phyloP scores from a whole-genome alignment of 1,140 invertebrate species.

The Zaprionus ghesquierei region DNA sequence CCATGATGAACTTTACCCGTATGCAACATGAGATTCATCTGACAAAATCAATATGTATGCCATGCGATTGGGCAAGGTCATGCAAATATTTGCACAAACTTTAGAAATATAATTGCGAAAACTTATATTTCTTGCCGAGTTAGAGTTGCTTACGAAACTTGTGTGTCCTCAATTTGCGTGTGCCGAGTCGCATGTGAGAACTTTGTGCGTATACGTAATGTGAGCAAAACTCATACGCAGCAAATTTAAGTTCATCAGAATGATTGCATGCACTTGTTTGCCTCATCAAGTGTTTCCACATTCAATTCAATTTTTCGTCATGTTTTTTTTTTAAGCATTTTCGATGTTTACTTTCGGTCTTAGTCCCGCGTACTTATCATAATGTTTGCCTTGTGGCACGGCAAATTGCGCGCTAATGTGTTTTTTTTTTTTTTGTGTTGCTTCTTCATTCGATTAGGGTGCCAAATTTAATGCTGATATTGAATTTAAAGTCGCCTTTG shows the following conservation, averaged over 20 bases:
- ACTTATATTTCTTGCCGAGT: neutral
- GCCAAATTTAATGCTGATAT: slow-evolving; percentile 53
- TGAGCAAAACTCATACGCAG: neutral
- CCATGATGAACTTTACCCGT: neutral
- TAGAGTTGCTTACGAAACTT: neutral
- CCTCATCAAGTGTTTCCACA: slow-evolving; percentile 21
- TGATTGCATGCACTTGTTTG: slow-evolving; percentile 31
- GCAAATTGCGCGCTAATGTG: slow-evolving; percentile 69
- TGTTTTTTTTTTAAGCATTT: neutral
- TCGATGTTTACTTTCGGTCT: neutral
- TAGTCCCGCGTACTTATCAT: slow-evolving; percentile 14
- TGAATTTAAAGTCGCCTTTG: slow-evolving; percentile 64
- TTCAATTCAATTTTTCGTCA: neutral
- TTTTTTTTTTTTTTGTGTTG: slow-evolving; percentile 77
- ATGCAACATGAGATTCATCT: neutral
- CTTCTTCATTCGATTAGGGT: slow-evolving; percentile 45
- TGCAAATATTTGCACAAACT: slow-evolving; percentile 9
- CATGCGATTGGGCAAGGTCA: neutral
- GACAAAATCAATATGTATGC: neutral
- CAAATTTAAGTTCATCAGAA: slow-evolving; percentile 16
- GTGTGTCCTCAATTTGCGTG: neutral
- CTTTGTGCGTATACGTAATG: slow-evolving; percentile 26
- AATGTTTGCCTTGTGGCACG: slow-evolving; percentile 42
- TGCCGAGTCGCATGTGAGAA: neutral
- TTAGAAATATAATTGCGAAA: slow-evolving; percentile 8